Base-by-base conservation (phyloP, 2,113 vertebrate species). In the Trochalopteron elliotii region DNA sequence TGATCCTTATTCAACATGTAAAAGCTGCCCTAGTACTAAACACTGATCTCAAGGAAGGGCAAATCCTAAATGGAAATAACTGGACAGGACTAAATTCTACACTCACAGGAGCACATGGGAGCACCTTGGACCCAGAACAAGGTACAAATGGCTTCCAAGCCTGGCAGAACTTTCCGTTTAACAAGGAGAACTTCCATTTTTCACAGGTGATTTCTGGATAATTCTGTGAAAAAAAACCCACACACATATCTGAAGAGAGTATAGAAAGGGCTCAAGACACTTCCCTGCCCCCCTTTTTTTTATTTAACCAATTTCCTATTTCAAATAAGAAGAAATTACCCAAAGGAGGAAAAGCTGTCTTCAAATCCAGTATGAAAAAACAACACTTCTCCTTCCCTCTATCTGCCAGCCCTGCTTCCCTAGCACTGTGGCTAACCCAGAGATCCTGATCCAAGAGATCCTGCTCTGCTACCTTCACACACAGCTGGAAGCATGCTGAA, bases 11-110 rank as follows among this genome's bases (percentile, higher is more conserved):
- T 95, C 89, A 94, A 91, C 81, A 92, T 94, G 96, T 93, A 97
- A 95, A 87, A 96, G 95, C 87, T 91, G 75, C 78, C 96, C 86
- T 86, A 92, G 69, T 95, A 96, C 96, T 97, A 97, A 97, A 96
- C 95, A 87, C 81, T 63, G 91, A 93, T 95, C 97, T 94, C 96
- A 76, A 76, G 65, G 78, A 95, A 94, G 88, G 67, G 75, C n/a
- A 82, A 96, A 37, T 83, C 86, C 93, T 96, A 69, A 92, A 94
- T 44, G 71, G 50, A 93, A 94, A 76, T 61, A 81, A 93, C 81
- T 77, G 57, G 57, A 96, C 72, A 65, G 72, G 83, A 74, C 61
- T 31, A 91, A 94, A 93, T 80, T 93, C 86, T 80, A 56, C 83
- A n/a, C 77, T n/a, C 27, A 69, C 64, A 94, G 85, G 15, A 12